phyloP scores from a whole-genome alignment of 1,140 invertebrate genomes.

The Microplitis demolitor region DNA sequence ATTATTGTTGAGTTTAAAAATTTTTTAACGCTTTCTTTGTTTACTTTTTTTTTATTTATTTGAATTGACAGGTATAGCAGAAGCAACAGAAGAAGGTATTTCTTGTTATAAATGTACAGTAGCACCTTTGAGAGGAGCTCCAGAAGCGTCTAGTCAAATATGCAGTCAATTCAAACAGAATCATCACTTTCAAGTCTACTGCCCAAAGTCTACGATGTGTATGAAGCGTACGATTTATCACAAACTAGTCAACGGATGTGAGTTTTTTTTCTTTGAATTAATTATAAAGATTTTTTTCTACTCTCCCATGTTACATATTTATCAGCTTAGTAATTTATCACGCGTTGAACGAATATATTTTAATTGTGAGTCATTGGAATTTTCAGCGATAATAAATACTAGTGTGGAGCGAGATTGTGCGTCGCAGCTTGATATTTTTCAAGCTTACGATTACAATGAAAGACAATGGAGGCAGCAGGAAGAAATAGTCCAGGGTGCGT shows the following conservation, averaged over 20 bases:
- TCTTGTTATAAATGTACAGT: constrained; percentile 73
- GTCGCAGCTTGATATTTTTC: constrained; percentile 69
- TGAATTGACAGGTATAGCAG: constrained; percentile 37
- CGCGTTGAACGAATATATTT: neutral
- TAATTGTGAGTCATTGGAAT: constrained; percentile 31
- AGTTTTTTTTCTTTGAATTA: constrained; percentile 31
- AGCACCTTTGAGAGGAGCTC: constrained; percentile 59
- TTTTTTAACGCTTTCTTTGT: neutral
- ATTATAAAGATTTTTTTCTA: too few relatives aligned
- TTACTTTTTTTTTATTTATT: constrained; percentile 13
- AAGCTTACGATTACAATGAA: constrained; percentile 61
- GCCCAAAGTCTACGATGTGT: constrained; percentile 81
- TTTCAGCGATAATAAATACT: constrained; percentile 65
- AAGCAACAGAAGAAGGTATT: constrained; percentile 34
- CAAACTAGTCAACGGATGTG: constrained; percentile 68
- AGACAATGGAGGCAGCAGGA: constrained; percentile 67
- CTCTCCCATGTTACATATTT: neutral
- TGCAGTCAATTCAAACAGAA: constrained; percentile 71
- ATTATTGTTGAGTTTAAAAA: neutral
- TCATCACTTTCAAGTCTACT: constrained; percentile 70
- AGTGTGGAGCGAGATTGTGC: constrained; percentile 74
- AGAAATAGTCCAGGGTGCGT: constrained; percentile 67
- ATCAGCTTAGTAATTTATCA: neutral
- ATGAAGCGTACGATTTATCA: constrained; percentile 72
- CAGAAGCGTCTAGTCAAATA: constrained; percentile 58